Evolutionary conservation across 1,140 invertebrate species (phyloP), one percentile per base, ranked within the genome.

Genomic region (Helicoverpa zea): DNA sequence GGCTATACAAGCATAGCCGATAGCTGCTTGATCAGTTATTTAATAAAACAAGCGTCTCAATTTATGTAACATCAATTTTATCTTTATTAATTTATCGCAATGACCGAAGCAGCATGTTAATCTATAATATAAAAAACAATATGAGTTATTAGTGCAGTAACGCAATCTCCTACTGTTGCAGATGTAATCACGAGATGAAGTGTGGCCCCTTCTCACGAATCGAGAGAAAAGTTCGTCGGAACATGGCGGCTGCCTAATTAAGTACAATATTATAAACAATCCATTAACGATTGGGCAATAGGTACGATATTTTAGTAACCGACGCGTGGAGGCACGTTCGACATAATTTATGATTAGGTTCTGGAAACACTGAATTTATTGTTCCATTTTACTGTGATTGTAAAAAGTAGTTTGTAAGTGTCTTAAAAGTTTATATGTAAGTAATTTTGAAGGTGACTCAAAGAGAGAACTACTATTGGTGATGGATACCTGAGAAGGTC

Each of bases 261-360:
- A 81, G 84, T 88, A 90, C 86, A 88, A 88, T 89, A 90, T 90
- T 88, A 89, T 90, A 88, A 90, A 88, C 88, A 87, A 85, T 85
- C 87, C 84, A 90, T 91, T 91, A 90, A 85, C 82, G 77, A 81
- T 75, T 58, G 63, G 73, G 63, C 63, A 83, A 87, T 68, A n/a
- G n/a, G n/a, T n/a, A 85, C 49, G 49, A 70, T 52, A 80, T 83
- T 59, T 61, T 59, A 18, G 58, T 75, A 64, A 76, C 74, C 16
- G 47, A 59, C 3, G 18, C 43, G 10, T 13, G 58, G 16, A 56
- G 23, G 63, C 35, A 75, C 58, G 73, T 18, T 52, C 49, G 23
- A 66, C 59, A 52, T 30, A 35, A 51, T 63, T 77, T 77, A 54
- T 64, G 47, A 76, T 63, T 63, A 58, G 58, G 35, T 43, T 43